Base-by-base conservation (phyloP, 37 sponge, comb jelly and placozoan species). In the Agelas oroides region DNA sequence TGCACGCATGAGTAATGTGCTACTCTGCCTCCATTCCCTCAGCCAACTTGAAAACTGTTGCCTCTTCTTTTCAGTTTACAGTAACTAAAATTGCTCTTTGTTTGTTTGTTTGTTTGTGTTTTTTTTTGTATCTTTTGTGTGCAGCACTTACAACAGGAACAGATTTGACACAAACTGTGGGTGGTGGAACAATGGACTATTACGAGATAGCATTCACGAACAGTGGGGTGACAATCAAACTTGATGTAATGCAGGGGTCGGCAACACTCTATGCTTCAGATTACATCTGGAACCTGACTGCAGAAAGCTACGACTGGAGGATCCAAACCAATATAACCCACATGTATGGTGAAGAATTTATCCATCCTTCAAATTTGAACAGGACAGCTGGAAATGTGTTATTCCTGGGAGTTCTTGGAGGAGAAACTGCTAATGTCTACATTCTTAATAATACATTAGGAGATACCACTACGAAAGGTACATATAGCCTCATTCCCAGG, bases 271-370 rank as follows among this genome's bases (percentile, higher is more conserved):
- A 61, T 25, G 62, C 14, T 13, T 61, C 62, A 25, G 62, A 61
- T 25, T 2, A 25, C 62, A 27, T 27, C 14, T 25, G 27, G 27
- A 61, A 61, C 62, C n/a, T 27, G n/a, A 25, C 3, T 27, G 62
- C 62, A 61, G 25, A 61, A 61, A 25, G 62, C n/a, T 61, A 61
- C 12, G 62, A 61, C 27, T 61, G 62, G 62, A 61, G 62, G 11
- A 61, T 61, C 27, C 25, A 61, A 61, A 25, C 27, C 3, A 27
- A 5, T 8, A 12, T 23, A 61, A 25, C 27, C 3, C 2, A 5
- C 46, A 12, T 23, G 12, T 61, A 61, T 61, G 62, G 25, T 14
- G 62, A 61, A 5, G 27, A 27, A 3, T 61, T 27, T 11, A 2
- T 61, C 25, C n/a, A 61, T 61, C 62, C 62, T 5, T 61, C 62